Base-by-base conservation (phyloP, 23 tunicate genomes). In the Halocynthia aurantium region DNA sequence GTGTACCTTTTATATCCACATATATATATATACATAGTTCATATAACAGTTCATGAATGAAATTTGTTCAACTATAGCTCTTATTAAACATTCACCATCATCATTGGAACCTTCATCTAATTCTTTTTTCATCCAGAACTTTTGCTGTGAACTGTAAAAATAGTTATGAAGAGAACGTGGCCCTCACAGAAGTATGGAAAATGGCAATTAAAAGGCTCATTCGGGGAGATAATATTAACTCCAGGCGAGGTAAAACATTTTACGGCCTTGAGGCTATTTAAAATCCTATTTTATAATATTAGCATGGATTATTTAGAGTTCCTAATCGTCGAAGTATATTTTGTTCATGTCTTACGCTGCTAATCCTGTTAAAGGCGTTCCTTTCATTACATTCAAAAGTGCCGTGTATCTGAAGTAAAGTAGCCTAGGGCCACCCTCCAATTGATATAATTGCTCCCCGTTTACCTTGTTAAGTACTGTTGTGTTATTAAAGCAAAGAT, bases 151-250 rank as follows among this genome's bases (percentile, higher is more conserved):
- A 40, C 69, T 67, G 49, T 20, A 57, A 31, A 7, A 50, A 57
- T 31, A 60, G 51, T 50, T 60, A 71, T 52, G 76, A 77, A 51
- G 84, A 81, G 5, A 84, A 80, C 49, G 78, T 66, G 56, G 52
- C 12, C 7, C 15, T 82, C 6, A 87, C 90, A 6, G 81, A 77
- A 66, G 52, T 52, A 66, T 91, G 97, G 97, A 91, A 85, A 63
- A 81, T 55, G 55, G 81, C 78, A 8, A 85, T 91, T 31, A 85
- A 85, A 57, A 64, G 73, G 55, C 52, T 91, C 53, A 80, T 85
- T 50, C 51, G 72, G 50, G 90, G 90, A 22, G 83, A 77, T 17
- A 54, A 40, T n/a, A 31, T 91, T 7, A 63, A 22, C 10, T 67
- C 62, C 52, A 69, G 62, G 40, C 77, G 85, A 81, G 90, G 97